A percentile compares a stretch with the other conserved stretches of the same genome.
Conservation (phyloP, 2,888 invertebrate genomes). For the Mesodorylaimus sp. region DNA sequence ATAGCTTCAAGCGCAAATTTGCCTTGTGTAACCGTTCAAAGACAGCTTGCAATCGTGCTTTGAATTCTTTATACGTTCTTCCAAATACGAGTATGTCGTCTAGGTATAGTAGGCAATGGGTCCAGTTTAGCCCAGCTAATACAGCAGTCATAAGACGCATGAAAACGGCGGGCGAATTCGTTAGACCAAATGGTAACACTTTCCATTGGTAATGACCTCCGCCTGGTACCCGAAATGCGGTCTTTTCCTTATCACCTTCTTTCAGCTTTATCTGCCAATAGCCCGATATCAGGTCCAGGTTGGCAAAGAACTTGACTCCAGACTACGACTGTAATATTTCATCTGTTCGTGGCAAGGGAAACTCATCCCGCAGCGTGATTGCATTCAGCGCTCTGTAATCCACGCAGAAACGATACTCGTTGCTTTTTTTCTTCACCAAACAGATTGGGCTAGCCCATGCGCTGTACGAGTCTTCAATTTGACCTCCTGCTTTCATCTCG, state of each 20-base stretch:
- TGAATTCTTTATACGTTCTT: not conserved
- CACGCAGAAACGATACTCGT: not conserved
- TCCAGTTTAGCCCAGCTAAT: constrained; percentile 2
- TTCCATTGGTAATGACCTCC: constrained; percentile 14
- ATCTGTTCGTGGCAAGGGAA: not conserved
- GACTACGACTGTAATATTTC: not conserved
- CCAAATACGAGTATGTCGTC: constrained; percentile 8
- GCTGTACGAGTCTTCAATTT: too few species aligned
- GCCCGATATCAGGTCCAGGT: constrained; percentile 6
- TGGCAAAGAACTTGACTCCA: constrained; percentile 4
- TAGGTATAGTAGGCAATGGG: not conserved
- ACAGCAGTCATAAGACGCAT: constrained; percentile 9
- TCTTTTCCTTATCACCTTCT: constrained; percentile 12
- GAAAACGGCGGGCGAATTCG: constrained; percentile 13
- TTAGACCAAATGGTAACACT: constrained; percentile 13
- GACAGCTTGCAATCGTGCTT: not conserved
- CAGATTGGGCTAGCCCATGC: too few species aligned
- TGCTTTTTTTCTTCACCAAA: constrained; percentile 1
- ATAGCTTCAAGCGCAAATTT: not conserved
- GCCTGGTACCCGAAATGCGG: constrained; percentile 11
- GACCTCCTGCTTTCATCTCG: too few species aligned
- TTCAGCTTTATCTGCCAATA: constrained; percentile 9
- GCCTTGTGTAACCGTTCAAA: constrained; percentile 4
- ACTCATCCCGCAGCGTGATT: too few species aligned
- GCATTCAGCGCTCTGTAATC: too few species aligned